phyloP scores from a whole-genome alignment of 2,797 vertebrate species.

The Lateolabrax maculatus region DNA sequence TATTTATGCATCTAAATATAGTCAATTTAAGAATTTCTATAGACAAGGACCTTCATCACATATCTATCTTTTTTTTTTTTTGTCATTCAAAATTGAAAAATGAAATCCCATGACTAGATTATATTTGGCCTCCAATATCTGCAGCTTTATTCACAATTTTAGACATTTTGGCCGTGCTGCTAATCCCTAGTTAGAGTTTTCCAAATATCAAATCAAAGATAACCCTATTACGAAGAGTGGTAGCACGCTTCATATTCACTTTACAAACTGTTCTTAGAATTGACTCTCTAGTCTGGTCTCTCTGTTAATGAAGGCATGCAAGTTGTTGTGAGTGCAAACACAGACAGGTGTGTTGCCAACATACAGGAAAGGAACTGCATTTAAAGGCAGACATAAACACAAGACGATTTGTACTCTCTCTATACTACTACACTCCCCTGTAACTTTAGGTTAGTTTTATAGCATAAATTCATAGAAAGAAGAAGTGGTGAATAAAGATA shows the following conservation, averaged over 20 bases:
- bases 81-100: not conserved
- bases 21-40: not conserved
- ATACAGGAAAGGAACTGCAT: not conserved
- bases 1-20: not conserved
- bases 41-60: not conserved
- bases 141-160: not conserved
- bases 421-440: not conserved
- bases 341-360: not conserved
- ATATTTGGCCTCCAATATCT: not conserved
- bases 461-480: not conserved
- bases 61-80: not conserved
- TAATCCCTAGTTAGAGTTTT: not conserved
- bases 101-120: constrained; percentile 4
- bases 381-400: constrained; percentile 8
- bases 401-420: not conserved
- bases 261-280: not conserved
- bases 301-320: constrained; percentile 14
- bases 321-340: not conserved
- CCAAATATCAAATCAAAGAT: constrained; percentile 8
- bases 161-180: not conserved
- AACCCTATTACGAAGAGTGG: not conserved
- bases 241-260: not conserved
- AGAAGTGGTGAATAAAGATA: not conserved
- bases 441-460: not conserved
- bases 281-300: not conserved